Evolutionary conservation across 2,113 vertebrate species (phyloP).

Genomic region (Morone chrysops): DNA sequence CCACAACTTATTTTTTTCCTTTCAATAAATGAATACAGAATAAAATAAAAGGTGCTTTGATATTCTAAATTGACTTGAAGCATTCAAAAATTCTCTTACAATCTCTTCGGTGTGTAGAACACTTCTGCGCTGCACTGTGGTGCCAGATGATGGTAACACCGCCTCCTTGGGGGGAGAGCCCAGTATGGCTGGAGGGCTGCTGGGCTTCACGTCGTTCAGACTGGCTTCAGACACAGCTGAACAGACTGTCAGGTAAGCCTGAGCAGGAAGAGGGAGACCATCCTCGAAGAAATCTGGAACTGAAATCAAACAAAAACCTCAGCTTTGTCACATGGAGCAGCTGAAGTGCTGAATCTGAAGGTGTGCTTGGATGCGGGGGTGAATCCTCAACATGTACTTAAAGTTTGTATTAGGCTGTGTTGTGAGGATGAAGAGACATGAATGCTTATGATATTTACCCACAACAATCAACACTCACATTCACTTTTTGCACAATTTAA

Average conservation of each 20-base stretch:
- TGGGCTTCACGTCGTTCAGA: constrained; percentile 70
- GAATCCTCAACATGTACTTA: neutral
- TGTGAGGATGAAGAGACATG: neutral
- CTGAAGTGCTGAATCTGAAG: neutral
- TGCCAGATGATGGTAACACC: constrained; percentile 59
- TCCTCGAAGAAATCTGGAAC: constrained; percentile 86
- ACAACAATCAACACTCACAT: too few species aligned
- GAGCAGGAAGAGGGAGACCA: constrained; percentile 81
- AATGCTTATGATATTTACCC: too few species aligned
- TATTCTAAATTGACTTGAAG: neutral
- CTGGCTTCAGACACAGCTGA: constrained; percentile 79
- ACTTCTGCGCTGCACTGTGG: constrained; percentile 83
- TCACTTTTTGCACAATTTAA: neutral
- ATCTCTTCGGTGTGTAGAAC: constrained; percentile 85
- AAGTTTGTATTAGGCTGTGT: neutral
- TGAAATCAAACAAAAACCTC: constrained; percentile 21
- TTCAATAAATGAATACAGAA: neutral
- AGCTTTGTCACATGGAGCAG: neutral
- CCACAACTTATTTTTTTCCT: neutral
- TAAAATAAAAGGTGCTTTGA: neutral
- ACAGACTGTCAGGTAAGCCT: constrained; percentile 85
- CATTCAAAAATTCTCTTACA: constrained; percentile 59
- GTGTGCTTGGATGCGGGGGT: too few species aligned
- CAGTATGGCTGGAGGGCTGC: constrained; percentile 44
- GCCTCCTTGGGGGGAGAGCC: constrained; percentile 61